Evolutionary conservation across 2,888 invertebrate species (phyloP), one percentile per base, ranked within the genome.

Genomic region (Athalia rosae): DNA sequence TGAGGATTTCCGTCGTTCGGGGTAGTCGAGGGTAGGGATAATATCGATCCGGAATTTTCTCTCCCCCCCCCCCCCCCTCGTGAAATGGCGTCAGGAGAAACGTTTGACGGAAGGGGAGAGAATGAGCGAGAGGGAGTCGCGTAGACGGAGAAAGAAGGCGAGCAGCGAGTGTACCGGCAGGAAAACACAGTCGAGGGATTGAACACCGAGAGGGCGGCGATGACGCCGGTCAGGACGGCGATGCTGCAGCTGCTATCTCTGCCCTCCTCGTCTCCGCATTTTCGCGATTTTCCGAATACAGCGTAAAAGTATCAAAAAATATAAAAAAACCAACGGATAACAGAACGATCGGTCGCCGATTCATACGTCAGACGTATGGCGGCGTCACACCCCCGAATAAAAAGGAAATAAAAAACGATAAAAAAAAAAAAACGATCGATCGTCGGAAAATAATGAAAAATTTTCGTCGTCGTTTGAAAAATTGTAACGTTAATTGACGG

Each of bases 111-210:
- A 78, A 45, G 79, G 62, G 79, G 11, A 9, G 47, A 7, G 13
- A 9, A 66, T 15, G 50, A 66, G 8, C 15, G 4, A 48, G 63
- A 45, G 13, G 47, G 11, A 48, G 48, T 15, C 1, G 28, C 48
- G 15, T 48, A 11, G 50, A 53, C 53, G 50, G 13, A 15, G 64
- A 43, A 7, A 53, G 50, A n/a, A 15, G 67, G 67, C 3, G 6
- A 28, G 28, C 13, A 6, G 9, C 67, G 50, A 50, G 67, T 45
- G 61, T 28, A 15, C 53, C 67, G 5, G 47, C n/a, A 11, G 64
- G 50, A 79, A 41, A 61, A 15, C 53, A 50, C 77, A 71, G 78
- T 77, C 78, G 77, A 59, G 77, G 76, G 63, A 79, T 71, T 62
- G 66, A 77, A 77, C 77, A 76, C 69, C 71, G 63, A 76, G 77